These are phyloP conservation scores for Synergus itoensis DNA, from an alignment of 2,888 invertebrate species.

Conservation along the genomic window DNA sequence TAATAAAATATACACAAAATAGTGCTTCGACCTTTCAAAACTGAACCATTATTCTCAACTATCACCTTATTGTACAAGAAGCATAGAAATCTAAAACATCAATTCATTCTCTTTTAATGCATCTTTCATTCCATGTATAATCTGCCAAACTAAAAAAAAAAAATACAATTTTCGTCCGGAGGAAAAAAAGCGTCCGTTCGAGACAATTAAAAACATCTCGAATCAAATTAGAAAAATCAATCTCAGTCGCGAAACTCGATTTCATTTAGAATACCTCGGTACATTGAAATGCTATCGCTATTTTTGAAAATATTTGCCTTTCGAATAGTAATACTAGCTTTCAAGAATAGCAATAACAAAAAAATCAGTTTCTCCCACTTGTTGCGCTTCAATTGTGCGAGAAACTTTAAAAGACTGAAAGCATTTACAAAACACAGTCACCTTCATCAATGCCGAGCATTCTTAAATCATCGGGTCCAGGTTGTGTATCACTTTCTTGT, in stretches of 20 bases:
- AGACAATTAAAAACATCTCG: background rate
- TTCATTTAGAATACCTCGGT: background rate
- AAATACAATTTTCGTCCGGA: background rate
- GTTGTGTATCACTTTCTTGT: constrained; percentile 71
- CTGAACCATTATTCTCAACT: background rate
- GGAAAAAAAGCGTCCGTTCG: background rate
- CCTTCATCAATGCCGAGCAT: constrained; percentile 93
- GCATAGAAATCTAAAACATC: background rate
- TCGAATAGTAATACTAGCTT: background rate
- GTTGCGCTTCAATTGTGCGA: background rate
- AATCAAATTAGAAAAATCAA: too few relatives aligned
- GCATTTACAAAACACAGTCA: constrained; percentile 79
- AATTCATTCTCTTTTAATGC: too few relatives aligned
- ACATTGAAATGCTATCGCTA: background rate
- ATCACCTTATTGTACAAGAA: background rate
- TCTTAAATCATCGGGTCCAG: constrained; percentile 86
- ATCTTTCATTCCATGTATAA: background rate
- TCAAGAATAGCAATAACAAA: background rate
- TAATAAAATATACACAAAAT: constrained; percentile 14
- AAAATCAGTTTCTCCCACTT: background rate
- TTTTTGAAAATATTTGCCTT: background rate
- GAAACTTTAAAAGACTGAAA: background rate
- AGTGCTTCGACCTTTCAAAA: background rate
- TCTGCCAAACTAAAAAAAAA: background rate
- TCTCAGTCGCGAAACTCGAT: too few relatives aligned